These are phyloP conservation scores for Nyctibius grandis DNA, from an alignment of 2,797 vertebrate species.

Conservation along the genomic window DNA sequence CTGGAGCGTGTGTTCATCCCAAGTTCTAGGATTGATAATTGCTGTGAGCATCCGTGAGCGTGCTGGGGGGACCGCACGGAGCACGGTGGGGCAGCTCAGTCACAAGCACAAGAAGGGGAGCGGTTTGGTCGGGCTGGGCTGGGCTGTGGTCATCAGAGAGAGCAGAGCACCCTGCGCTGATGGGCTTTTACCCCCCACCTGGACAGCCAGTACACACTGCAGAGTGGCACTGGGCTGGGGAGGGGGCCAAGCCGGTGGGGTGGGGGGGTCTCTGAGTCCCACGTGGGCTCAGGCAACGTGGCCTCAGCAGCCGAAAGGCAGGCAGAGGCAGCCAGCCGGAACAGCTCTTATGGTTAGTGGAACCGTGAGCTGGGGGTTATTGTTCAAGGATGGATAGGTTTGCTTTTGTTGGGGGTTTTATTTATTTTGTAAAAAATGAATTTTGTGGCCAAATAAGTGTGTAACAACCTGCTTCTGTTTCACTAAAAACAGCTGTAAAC, in stretches of 20 bases:
- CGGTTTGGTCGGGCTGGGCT: background rate
- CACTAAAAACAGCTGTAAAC: background rate
- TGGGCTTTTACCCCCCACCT: background rate
- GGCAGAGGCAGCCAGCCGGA: background rate
- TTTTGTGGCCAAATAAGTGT: background rate
- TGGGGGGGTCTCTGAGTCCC: background rate
- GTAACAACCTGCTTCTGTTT: background rate
- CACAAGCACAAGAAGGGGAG: background rate
- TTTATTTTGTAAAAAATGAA: background rate
- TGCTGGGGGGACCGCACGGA: rapidly evolving
- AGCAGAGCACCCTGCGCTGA: rapidly evolving
- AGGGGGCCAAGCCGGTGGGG: background rate
- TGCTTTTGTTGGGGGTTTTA: background rate
- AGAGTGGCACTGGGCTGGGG: background rate
- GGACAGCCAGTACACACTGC: rapidly evolving
- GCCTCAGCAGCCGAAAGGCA: background rate
- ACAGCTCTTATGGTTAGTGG: rapidly evolving
- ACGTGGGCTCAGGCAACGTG: rapidly evolving
- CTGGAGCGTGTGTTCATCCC: rapidly evolving
- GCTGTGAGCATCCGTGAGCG: rapidly evolving
- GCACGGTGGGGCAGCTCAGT: background rate
- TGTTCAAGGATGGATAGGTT: background rate
- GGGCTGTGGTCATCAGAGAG: background rate
- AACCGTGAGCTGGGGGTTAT: background rate
- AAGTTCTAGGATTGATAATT: background rate